Evolutionary conservation across 2,113 vertebrate species (phyloP), one percentile per base, ranked within the genome.

Genomic region (Sebastes schlegelii): DNA sequence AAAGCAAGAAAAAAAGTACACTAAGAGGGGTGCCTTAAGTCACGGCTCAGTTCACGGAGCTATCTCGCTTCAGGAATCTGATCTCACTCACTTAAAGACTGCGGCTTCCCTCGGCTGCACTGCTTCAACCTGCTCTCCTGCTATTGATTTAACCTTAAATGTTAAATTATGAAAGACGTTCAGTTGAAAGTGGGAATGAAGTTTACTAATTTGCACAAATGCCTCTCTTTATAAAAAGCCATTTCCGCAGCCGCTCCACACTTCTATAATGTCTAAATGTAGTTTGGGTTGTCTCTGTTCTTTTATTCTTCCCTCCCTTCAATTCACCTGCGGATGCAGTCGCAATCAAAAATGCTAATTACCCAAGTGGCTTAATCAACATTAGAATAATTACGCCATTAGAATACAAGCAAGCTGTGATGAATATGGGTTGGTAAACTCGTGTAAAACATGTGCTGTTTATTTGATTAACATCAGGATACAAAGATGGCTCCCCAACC

Each of bases 1-100:
- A 94, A 95, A 95, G 94, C 95, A 95, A 82, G 88, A 92, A 88
- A 85, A 85, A 89, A 88, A 87, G 91, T 91, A 92, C 92, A 93
- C 91, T 87, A 90, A 92, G 86, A 90, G 77, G 85, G 85, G 74
- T 74, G 84, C 88, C 61, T 91, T 77, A 83, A 89, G 91, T 87
- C 85, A 80, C 48, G 83, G 79, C 78, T 91, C 82, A 74, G 88
- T 80, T 86, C 86, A 86, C 88, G 17, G 21, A 42, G 83, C 69
- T 48, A n/a, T 75, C 73, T 79, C 23, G 34, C 86, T 70, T 45
- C 49, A 49, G 92, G 85, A 89, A 88, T 80, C 77, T 48, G 86
- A 90, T 90, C 88, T 72, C 43, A 21, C 43, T 71, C 65, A 23
- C 78, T 80, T 82, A 82, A 84, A 77, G 66, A 78, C 74, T 10